A percentile compares a stretch with the other conserved stretches of the same genome.
Conservation (phyloP, 2,113 vertebrate species). For the Prolemur simus region DNA sequence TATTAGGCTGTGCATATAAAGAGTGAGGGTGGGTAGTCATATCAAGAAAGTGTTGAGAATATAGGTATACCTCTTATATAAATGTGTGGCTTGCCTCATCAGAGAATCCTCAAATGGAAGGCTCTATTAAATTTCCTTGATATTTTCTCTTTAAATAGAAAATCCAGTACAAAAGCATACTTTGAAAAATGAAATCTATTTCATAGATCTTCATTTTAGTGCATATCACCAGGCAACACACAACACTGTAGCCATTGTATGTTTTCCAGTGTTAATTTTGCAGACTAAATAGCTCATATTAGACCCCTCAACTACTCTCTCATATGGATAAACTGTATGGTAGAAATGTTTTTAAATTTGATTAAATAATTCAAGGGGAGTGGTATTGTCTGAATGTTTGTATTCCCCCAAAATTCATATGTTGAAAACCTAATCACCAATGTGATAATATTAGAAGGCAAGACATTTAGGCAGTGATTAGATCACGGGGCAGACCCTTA, state of each 20-base stretch:
- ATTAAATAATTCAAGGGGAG: not conserved
- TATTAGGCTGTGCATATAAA: not conserved
- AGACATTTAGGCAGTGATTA: not conserved
- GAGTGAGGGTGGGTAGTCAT: not conserved
- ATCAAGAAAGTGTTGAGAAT: not conserved
- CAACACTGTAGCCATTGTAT: not conserved
- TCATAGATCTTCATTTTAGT: not conserved
- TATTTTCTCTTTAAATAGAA: slow-evolving; percentile 5
- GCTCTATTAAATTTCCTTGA: not conserved
- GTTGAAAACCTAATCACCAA: not conserved
- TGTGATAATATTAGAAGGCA: not conserved
- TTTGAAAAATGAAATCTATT: not conserved
- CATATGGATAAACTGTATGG: not conserved
- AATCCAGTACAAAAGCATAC: not conserved
- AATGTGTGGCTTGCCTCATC: not conserved
- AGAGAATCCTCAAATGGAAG: not conserved
- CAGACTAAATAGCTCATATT: not conserved
- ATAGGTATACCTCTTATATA: not conserved
- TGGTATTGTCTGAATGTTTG: not conserved
- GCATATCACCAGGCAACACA: not conserved
- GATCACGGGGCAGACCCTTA: not conserved
- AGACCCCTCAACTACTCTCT: not conserved
- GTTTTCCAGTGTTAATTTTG: not conserved
- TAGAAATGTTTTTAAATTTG: not conserved
- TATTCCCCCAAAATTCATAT: not conserved